A percentile compares a stretch with the other conserved stretches of the same genome.
These are phyloP conservation scores for Macrostomum lignano DNA, from an alignment of 1,140 invertebrate species.

Conservation along the genomic window DNA sequence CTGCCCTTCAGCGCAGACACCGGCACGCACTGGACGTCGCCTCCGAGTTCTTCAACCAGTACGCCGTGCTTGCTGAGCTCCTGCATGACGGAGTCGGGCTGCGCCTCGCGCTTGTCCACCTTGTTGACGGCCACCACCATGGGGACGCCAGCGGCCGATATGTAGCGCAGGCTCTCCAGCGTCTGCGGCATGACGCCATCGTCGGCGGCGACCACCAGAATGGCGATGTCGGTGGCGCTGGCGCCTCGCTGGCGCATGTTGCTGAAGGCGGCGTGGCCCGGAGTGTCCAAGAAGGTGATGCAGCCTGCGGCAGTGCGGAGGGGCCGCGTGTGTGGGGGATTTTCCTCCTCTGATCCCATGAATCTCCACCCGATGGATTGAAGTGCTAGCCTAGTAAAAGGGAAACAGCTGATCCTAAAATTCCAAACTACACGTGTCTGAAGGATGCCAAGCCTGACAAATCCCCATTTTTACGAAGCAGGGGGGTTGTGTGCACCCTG, in stretches of 20 bases:
- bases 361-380: too few species aligned
- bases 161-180: too few species aligned
- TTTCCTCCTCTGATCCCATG: too few species aligned
- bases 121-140: constrained; percentile 76
- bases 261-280: constrained; percentile 84
- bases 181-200: constrained; percentile 98
- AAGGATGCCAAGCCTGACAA: too few species aligned
- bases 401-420: too few species aligned
- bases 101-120: constrained; percentile 61
- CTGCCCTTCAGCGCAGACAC: constrained; percentile 49
- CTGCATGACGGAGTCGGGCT: constrained; percentile 42
- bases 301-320: too few species aligned
- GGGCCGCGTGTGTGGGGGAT: too few species aligned
- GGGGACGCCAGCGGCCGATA: too few species aligned
- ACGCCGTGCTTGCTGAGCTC: constrained; percentile 46
- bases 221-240: constrained; percentile 63
- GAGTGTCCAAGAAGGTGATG: constrained; percentile 96
- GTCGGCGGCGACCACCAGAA: constrained; percentile 86
- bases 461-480: too few species aligned
- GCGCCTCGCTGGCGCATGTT: constrained; percentile 69
- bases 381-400: too few species aligned
- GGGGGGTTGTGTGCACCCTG: too few species aligned
- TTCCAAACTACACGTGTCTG: too few species aligned
- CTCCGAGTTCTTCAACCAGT: constrained; percentile 55
- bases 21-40: constrained; percentile 61